phyloP scores from a whole-genome alignment of 2,888 invertebrate genomes.

The Leptogaster cylindrica region DNA sequence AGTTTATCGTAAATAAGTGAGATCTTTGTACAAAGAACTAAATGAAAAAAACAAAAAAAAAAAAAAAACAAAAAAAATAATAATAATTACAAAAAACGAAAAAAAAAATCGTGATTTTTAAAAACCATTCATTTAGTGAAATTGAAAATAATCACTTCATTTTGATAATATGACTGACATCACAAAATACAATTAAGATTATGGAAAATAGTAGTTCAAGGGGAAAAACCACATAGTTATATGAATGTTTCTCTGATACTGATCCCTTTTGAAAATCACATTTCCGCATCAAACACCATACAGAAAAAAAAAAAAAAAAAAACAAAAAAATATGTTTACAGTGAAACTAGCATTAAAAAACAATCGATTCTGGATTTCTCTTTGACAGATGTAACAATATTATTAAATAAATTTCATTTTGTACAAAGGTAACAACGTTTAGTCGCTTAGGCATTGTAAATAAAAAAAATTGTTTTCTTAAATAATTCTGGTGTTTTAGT shows the following conservation, averaged over 20 bases:
- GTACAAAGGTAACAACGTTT: slow-evolving; percentile 39
- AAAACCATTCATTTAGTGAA: background rate
- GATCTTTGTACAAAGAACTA: background rate
- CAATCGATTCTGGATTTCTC: slow-evolving; percentile 19
- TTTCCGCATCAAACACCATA: slow-evolving; percentile 10
- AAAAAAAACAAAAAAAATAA: background rate
- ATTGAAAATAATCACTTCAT: slow-evolving; percentile 8
- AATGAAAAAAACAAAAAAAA: slow-evolving; percentile 3
- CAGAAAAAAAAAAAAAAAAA: too few species aligned
- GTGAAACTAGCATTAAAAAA: background rate
- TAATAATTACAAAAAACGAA: background rate
- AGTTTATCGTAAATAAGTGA: background rate
- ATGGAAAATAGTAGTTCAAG: slow-evolving; percentile 25
- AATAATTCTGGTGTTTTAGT: slow-evolving; percentile 5
- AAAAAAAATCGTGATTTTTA: background rate
- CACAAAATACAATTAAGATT: slow-evolving; percentile 17
- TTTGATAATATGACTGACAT: slow-evolving; percentile 25
- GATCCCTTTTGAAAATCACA: slow-evolving; percentile 7
- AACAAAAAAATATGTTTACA: slow-evolving; percentile 10
- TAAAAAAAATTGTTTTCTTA: slow-evolving; percentile 40
- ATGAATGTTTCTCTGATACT: background rate
- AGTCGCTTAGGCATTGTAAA: slow-evolving; percentile 18
- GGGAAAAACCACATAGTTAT: background rate
- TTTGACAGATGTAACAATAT: slow-evolving; percentile 18
- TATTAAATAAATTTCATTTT: slow-evolving; percentile 32